phyloP scores from a whole-genome alignment of 2,113 vertebrate genomes.

The Pogonocichla stellata region DNA sequence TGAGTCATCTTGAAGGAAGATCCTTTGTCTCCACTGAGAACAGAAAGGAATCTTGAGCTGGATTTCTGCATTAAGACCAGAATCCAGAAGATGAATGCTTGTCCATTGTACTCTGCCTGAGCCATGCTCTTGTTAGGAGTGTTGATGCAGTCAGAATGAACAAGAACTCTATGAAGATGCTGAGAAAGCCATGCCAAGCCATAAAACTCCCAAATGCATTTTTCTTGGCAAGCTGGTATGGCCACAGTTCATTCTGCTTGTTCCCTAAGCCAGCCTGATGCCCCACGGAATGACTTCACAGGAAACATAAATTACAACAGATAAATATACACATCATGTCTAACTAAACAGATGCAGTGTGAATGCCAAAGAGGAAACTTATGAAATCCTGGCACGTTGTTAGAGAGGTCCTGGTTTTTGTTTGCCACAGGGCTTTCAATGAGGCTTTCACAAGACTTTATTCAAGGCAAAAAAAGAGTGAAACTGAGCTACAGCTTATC shows the following conservation, averaged over 20 bases:
- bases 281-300: neutral
- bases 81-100: neutral
- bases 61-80: neutral
- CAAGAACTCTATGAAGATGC: neutral
- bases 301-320: neutral
- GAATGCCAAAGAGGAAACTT: neutral
- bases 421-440: neutral
- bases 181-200: neutral
- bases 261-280: neutral
- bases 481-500: neutral
- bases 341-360: neutral
- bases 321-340: neutral
- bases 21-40: neutral
- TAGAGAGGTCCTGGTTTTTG: neutral
- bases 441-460: neutral
- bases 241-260: neutral
- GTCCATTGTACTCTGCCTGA: neutral
- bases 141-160: neutral
- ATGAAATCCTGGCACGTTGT: neutral
- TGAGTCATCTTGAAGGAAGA: neutral
- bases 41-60: neutral
- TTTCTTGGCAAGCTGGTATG: neutral
- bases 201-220: neutral
- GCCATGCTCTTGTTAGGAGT: neutral
- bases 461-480: neutral